phyloP scores from a whole-genome alignment of 2,113 vertebrate species.

The Dicentrarchus labrax region DNA sequence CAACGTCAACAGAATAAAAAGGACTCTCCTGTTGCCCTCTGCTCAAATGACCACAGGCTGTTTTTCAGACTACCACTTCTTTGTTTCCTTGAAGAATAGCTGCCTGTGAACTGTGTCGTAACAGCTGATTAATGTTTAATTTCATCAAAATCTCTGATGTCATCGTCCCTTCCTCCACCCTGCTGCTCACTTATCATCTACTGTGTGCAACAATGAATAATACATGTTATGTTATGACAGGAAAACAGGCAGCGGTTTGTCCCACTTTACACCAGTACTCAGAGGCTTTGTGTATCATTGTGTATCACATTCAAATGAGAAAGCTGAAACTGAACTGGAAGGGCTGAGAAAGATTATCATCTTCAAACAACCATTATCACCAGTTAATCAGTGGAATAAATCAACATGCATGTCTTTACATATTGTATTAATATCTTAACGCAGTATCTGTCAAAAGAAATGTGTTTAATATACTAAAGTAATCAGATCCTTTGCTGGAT shows the following conservation, averaged over 20 bases:
- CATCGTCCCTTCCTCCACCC: slow-evolving; percentile 21
- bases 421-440: not conserved
- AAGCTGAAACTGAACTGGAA: not conserved
- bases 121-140: slow-evolving; percentile 41
- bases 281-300: not conserved
- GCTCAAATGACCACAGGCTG: slow-evolving; percentile 14
- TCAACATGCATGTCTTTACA: not conserved
- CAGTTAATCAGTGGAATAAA: not conserved
- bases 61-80: slow-evolving; percentile 46
- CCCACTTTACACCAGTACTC: not conserved
- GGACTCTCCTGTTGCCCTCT: not conserved
- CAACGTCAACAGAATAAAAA: slow-evolving; percentile 4
- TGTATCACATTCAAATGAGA: not conserved
- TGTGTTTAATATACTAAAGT: too few species aligned
- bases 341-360: not conserved
- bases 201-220: slow-evolving; percentile 33
- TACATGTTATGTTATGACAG: slow-evolving; percentile 14
- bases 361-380: not conserved
- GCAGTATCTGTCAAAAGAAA: too few species aligned
- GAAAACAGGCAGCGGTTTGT: slow-evolving; percentile 43
- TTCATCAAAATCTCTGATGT: slow-evolving; percentile 42
- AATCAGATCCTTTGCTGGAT: too few species aligned
- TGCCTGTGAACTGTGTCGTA: slow-evolving; percentile 40
- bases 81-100: slow-evolving; percentile 64
- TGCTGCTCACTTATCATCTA: slow-evolving; percentile 21